Evolutionary conservation across 2,888 invertebrate species (phyloP).

Genomic region (Polydrusus pterygomalis): DNA sequence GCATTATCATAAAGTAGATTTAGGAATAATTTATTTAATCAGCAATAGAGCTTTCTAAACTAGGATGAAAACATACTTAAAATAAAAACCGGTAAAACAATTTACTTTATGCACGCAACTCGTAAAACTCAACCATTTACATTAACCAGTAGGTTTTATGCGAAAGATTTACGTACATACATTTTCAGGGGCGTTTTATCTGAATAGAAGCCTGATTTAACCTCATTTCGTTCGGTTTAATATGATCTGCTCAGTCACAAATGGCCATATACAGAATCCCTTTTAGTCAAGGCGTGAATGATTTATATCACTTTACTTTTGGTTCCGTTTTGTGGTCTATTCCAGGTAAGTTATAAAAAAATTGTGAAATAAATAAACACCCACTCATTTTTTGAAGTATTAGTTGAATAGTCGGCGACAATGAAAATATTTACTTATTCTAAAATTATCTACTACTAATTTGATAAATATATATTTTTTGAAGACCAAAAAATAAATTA

Average conservation of each 20-base stretch:
- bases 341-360: too few relatives aligned
- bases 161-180: constrained; percentile 15
- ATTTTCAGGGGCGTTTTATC: constrained; percentile 15
- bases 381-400: too few relatives aligned
- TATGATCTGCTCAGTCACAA: constrained; percentile 25
- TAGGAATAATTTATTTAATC: too few relatives aligned
- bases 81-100: neutral
- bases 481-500: too few relatives aligned
- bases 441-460: too few relatives aligned
- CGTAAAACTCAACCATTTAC: constrained; percentile 4
- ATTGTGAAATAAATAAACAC: too few relatives aligned
- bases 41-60: too few relatives aligned
- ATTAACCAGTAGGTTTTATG: constrained; percentile 20
- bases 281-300: constrained; percentile 10
- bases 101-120: neutral
- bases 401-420: too few relatives aligned
- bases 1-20: too few relatives aligned
- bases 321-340: too few relatives aligned
- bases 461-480: too few relatives aligned
- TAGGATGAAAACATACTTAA: neutral
- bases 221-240: constrained; percentile 18
- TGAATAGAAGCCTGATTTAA: constrained; percentile 19
- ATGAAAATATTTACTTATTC: too few relatives aligned
- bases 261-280: constrained; percentile 20
- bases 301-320: neutral